A percentile compares a stretch with the other conserved stretches of the same genome.
Conservation (phyloP, 1,140 invertebrate species). For the Acromyrmex charruanus region DNA sequence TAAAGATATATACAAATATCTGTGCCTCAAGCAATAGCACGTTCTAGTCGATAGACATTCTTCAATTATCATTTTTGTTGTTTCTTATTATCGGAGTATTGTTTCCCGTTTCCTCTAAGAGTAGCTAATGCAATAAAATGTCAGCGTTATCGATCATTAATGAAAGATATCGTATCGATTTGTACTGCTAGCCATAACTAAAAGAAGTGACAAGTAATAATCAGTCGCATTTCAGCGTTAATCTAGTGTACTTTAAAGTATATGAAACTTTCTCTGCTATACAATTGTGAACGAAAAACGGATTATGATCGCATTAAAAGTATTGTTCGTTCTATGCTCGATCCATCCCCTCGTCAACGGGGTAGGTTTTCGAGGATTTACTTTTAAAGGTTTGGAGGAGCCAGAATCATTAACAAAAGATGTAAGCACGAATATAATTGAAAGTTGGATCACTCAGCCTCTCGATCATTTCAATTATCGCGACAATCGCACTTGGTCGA, state of each 20-base stretch:
- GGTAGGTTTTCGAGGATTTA: too few species aligned
- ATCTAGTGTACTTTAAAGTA: not conserved
- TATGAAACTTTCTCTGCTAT: not conserved
- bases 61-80: not conserved
- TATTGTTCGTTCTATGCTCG: too few species aligned
- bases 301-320: too few species aligned
- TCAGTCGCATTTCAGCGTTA: constrained; percentile 3
- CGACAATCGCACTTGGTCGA: constrained; percentile 89
- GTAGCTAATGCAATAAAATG: not conserved
- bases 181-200: not conserved
- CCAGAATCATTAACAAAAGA: too few species aligned
- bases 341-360: too few species aligned
- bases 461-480: constrained; percentile 78
- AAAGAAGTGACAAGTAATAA: not conserved
- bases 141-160: constrained; percentile 8
- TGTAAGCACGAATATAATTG: too few species aligned
- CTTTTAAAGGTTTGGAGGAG: too few species aligned
- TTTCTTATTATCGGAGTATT: constrained; percentile 34
- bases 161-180: constrained; percentile 33
- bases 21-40: not conserved
- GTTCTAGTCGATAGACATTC: not conserved
- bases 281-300: constrained; percentile 79
- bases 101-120: not conserved
- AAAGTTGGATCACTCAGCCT: too few species aligned
- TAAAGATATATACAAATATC: constrained; percentile 22